Conservation (phyloP, 2,888 invertebrate genomes). For the Monopis laevigella region DNA sequence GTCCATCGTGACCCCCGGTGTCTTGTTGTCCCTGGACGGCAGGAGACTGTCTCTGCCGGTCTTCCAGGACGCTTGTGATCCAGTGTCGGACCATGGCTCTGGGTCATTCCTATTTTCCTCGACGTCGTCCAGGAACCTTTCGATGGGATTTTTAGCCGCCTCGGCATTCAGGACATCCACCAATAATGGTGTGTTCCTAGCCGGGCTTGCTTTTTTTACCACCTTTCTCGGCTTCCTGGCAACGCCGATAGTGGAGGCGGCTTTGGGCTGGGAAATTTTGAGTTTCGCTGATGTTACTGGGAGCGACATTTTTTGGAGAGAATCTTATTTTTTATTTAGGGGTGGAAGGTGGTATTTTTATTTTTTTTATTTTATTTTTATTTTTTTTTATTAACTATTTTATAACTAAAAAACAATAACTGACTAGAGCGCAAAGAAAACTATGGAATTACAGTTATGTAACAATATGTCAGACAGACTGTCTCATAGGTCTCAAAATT, state of each 20-base stretch:
- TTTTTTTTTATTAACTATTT: background rate
- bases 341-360: background rate
- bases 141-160: no score
- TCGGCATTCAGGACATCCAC: background rate
- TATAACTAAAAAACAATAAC: no score
- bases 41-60: background rate
- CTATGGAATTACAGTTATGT: no score
- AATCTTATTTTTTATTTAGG: background rate
- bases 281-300: no score
- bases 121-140: background rate
- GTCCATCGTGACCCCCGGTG: conserved; percentile 18
- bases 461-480: no score
- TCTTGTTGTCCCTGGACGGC: background rate
- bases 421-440: no score
- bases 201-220: background rate
- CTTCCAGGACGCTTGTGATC: no score
- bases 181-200: background rate
- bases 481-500: no score
- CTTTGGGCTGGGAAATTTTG: no score
- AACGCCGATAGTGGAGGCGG: background rate
- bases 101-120: background rate
- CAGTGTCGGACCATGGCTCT: background rate
- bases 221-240: background rate
- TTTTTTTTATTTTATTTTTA: background rate
- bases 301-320: background rate